These are phyloP conservation scores for Campopleginae sp. DNA, from an alignment of 2,888 invertebrate species.

Conservation along the genomic window DNA sequence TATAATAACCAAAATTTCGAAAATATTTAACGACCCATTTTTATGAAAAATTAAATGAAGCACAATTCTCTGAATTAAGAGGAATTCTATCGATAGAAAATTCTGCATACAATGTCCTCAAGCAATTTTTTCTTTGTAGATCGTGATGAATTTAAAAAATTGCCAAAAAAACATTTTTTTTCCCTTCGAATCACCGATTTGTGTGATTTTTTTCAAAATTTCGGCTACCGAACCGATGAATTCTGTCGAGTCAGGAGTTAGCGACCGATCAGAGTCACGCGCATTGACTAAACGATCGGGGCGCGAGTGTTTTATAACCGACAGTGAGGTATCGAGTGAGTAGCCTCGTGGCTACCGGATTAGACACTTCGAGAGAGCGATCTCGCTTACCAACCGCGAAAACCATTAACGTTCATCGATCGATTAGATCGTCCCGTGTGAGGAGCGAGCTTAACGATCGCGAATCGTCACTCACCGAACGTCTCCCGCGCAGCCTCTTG, in stretches of 20 bases:
- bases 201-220: neutral
- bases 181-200: neutral
- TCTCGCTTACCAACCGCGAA: constrained; percentile 33
- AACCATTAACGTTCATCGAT: constrained; percentile 55
- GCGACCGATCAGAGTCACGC: constrained; percentile 50
- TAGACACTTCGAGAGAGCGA: constrained; percentile 3
- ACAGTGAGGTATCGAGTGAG: neutral
- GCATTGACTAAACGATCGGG: constrained; percentile 55
- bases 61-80: too few species aligned
- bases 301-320: constrained; percentile 45
- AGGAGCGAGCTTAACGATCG: constrained; percentile 58
- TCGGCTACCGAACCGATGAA: neutral
- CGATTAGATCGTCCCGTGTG: constrained; percentile 55
- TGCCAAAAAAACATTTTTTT: neutral
- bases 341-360: constrained; percentile 38
- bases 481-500: constrained; percentile 44
- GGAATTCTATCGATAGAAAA: too few species aligned
- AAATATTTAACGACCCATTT: too few species aligned
- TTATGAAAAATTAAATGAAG: too few species aligned
- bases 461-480: constrained; percentile 47
- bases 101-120: too few species aligned
- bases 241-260: constrained; percentile 36
- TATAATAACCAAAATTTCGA: too few species aligned
- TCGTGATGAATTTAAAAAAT: neutral
- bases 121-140: neutral